These are phyloP conservation scores for Callocephalon fimbriatum DNA, from an alignment of 2,113 vertebrate species.

Conservation along the genomic window DNA sequence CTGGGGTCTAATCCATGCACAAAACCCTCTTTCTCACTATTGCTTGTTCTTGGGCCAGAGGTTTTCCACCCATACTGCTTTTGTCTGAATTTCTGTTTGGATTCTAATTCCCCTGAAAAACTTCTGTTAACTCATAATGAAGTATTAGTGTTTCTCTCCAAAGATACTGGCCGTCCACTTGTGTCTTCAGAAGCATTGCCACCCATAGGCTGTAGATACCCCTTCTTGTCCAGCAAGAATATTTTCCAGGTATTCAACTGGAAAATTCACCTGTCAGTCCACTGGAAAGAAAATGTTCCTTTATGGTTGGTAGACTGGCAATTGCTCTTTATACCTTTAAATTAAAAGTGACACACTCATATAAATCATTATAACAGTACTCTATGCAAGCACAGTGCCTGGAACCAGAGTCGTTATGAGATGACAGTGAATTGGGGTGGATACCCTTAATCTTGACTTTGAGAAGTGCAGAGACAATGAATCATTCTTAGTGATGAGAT, in stretches of 20 bases:
- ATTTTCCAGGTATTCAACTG: neutral
- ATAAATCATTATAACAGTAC: constrained; percentile 17
- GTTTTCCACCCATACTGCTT: neutral
- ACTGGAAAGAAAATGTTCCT: neutral
- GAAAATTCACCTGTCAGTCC: neutral
- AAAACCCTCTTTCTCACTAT: neutral
- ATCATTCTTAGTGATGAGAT: constrained; percentile 57
- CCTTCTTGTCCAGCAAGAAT: neutral
- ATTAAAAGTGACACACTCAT: constrained; percentile 47
- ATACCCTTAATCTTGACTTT: constrained; percentile 65
- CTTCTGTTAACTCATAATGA: neutral
- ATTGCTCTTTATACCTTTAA: constrained; percentile 32
- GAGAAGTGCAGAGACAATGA: constrained; percentile 61
- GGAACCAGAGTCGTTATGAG: neutral
- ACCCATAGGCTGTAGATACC: neutral
- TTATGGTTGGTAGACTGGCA: neutral
- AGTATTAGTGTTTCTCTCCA: neutral
- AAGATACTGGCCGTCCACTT: neutral
- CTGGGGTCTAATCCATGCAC: neutral
- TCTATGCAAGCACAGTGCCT: neutral
- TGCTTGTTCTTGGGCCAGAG: neutral
- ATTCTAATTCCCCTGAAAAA: neutral
- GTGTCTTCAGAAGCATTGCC: neutral
- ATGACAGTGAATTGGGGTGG: constrained; percentile 46
- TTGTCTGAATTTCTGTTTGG: neutral